phyloP scores from a whole-genome alignment of 1,140 invertebrate genomes.

The Drosophila grimshawi region DNA sequence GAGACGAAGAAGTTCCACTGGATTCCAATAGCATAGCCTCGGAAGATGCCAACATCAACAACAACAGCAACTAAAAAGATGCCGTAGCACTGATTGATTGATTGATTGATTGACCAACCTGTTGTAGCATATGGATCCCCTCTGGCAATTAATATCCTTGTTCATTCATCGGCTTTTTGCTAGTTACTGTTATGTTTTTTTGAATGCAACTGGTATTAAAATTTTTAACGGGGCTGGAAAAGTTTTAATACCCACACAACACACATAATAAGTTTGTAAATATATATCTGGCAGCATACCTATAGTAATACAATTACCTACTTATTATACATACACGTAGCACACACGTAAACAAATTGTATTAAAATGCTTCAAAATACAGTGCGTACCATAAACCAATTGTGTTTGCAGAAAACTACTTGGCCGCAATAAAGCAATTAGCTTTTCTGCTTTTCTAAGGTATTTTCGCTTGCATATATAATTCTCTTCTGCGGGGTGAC shows the following conservation, averaged over 20 bases:
- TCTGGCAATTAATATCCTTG: constrained; percentile 43
- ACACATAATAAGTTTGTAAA: constrained; percentile 37
- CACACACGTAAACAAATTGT: constrained; percentile 18
- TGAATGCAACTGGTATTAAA: constrained; percentile 60
- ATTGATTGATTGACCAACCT: constrained; percentile 36
- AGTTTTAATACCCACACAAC: constrained; percentile 65
- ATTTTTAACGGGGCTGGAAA: constrained; percentile 77
- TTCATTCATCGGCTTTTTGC: constrained; percentile 43
- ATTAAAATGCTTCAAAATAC: constrained; percentile 8
- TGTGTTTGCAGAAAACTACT: background rate
- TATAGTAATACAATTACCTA: constrained; percentile 6
- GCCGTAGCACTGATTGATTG: constrained; percentile 4
- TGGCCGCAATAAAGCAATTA: constrained; percentile 38
- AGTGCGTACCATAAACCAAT: constrained; percentile 5
- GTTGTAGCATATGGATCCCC: constrained; percentile 45
- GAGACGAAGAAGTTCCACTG: constrained; percentile 37
- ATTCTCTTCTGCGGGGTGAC: constrained; percentile 1
- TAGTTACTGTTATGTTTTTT: constrained; percentile 23
- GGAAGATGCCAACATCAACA: constrained; percentile 35
- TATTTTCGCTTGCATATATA: constrained; percentile 16
- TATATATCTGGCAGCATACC: constrained; percentile 21
- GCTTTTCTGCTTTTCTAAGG: constrained; percentile 16
- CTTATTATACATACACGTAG: constrained; percentile 4
- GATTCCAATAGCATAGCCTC: constrained; percentile 31
- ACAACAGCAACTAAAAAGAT: constrained; percentile 32